Evolutionary conservation across 2,113 vertebrate species (phyloP).

Genomic region (Rhegmatorhina hoffmannsi): DNA sequence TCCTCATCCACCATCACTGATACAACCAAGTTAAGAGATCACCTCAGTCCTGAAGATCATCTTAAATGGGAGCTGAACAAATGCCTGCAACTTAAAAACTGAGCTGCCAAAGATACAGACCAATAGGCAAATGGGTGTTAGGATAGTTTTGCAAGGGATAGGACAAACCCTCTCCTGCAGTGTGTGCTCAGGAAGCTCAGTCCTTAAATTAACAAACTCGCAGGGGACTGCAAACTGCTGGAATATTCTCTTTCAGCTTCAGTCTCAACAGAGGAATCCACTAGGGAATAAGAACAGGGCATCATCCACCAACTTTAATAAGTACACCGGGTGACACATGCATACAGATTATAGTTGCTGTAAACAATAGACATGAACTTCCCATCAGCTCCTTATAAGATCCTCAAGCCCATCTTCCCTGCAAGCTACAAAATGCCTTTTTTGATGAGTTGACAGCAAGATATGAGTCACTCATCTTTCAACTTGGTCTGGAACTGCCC

Average conservation of each 20-base stretch:
- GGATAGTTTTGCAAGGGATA: background rate
- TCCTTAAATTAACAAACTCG: constrained; percentile 19
- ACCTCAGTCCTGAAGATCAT: background rate
- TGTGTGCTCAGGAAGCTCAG: background rate
- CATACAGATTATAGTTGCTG: background rate
- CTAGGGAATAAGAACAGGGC: background rate
- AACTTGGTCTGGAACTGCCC: background rate
- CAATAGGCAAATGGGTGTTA: background rate
- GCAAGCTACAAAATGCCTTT: constrained; percentile 6
- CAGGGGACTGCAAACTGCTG: background rate
- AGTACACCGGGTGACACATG: background rate
- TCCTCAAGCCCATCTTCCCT: background rate
- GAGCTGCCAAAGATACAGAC: background rate
- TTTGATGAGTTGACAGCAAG: background rate
- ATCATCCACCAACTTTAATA: constrained; percentile 13
- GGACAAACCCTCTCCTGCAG: background rate
- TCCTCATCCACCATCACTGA: background rate
- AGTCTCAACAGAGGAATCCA: background rate
- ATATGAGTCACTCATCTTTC: background rate
- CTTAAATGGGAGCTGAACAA: background rate
- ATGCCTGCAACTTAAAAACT: background rate
- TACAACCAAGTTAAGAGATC: background rate
- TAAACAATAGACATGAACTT: background rate
- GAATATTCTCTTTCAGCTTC: constrained; percentile 31
- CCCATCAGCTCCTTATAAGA: background rate